Evolutionary conservation across 2,113 vertebrate species (phyloP).

Genomic region (Scomber scombrus): DNA sequence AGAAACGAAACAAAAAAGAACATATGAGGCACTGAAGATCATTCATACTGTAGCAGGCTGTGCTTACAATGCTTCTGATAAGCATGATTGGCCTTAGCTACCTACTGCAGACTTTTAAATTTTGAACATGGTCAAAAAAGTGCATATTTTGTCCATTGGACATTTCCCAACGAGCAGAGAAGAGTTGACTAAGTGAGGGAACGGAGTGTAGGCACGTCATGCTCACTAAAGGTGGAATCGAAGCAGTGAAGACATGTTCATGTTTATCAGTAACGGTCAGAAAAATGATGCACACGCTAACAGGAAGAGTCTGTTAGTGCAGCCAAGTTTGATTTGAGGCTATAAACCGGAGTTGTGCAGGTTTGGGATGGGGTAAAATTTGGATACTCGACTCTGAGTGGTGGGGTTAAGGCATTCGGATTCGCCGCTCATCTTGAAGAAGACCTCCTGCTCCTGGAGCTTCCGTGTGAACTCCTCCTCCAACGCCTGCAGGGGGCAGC

Average conservation of each 20-base stretch:
- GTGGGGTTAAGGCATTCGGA: conserved; percentile 99
- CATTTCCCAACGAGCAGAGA: conserved; percentile 52
- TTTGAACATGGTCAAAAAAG: conserved; percentile 70
- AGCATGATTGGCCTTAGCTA: conserved; percentile 43
- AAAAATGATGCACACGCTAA: background rate
- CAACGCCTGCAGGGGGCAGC: conserved; percentile 88
- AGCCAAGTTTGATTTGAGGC: conserved; percentile 36
- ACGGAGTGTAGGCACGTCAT: conserved; percentile 66
- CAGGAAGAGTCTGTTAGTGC: conserved; percentile 22
- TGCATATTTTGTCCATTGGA: conserved; percentile 55
- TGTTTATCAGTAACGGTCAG: conserved; percentile 19
- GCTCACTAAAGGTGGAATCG: conserved; percentile 44
- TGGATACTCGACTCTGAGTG: conserved; percentile 96
- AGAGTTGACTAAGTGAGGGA: conserved; percentile 32
- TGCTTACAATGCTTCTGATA: conserved; percentile 41
- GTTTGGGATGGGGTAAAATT: conserved; percentile 97
- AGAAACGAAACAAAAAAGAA: conserved; percentile 4
- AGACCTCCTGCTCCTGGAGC: conserved; percentile 98
- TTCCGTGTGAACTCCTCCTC: conserved; percentile 99
- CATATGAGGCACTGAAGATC: conserved; percentile 75
- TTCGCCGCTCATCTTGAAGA: conserved; percentile 99
- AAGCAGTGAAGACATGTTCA: conserved; percentile 38
- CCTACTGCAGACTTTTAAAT: conserved; percentile 39
- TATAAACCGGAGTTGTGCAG: conserved; percentile 92
- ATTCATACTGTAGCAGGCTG: conserved; percentile 58